A percentile compares a stretch with the other conserved stretches of the same genome.
Conservation (phyloP, 2,797 vertebrate species). For the Periparus ater region DNA sequence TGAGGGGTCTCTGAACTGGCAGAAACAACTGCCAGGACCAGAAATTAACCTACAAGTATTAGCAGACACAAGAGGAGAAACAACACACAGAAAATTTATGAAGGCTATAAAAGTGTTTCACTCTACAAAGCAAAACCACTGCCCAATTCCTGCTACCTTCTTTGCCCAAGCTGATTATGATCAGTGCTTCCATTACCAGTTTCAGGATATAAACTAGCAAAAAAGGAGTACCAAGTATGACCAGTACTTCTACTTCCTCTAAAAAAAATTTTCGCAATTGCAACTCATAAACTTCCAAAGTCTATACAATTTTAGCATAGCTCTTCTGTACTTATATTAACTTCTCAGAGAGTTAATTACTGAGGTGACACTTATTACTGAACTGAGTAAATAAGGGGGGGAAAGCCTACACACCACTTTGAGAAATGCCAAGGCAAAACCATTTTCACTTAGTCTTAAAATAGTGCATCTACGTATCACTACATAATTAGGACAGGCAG, state of each 20-base stretch:
- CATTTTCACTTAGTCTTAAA: background rate
- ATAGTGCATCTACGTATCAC: accelerated
- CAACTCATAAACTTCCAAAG: background rate
- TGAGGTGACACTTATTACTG: background rate
- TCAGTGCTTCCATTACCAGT: background rate
- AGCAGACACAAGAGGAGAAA: background rate
- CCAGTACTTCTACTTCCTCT: background rate
- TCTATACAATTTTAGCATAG: background rate
- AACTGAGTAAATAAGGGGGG: background rate
- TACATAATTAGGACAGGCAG: background rate
- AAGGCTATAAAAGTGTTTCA: background rate
- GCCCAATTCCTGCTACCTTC: background rate
- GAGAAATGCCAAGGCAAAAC: background rate
- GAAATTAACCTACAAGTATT: background rate
- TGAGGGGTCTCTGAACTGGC: background rate
- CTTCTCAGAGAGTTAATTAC: background rate
- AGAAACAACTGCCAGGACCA: accelerated
- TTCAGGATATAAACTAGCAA: background rate
- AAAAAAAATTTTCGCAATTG: background rate
- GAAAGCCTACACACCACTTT: background rate
- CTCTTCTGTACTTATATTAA: background rate
- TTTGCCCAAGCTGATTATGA: background rate
- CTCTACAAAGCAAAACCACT: background rate
- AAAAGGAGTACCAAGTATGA: background rate
- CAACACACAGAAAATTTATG: background rate